Evolutionary conservation across 2,797 vertebrate genomes (phyloP).

Genomic region (Sebastes taczanowskii): DNA sequence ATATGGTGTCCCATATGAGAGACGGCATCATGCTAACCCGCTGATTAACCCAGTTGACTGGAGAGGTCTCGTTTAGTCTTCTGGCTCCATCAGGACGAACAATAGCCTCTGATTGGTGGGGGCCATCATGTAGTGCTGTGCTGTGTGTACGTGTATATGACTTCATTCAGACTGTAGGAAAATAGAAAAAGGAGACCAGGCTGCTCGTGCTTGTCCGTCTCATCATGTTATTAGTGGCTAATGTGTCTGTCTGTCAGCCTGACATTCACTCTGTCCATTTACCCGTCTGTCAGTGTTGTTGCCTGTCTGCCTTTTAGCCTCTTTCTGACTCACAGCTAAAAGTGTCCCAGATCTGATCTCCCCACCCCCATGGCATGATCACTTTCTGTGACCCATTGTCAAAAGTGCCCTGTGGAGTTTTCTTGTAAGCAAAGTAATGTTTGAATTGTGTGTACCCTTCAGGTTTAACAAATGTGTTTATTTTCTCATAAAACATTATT

Average conservation of each 20-base stretch:
- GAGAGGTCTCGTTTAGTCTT: constrained; percentile 50
- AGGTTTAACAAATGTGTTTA: too few relatives aligned
- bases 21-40: constrained; percentile 17
- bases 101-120: constrained; percentile 54
- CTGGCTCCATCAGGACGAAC: constrained; percentile 50
- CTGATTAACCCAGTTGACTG: constrained; percentile 63
- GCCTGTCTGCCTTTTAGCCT: too few relatives aligned
- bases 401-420: too few relatives aligned
- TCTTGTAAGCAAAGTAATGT: not conserved
- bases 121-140: not conserved
- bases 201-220: constrained; percentile 14
- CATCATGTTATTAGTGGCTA: not conserved
- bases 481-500: too few relatives aligned
- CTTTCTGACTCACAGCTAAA: not conserved
- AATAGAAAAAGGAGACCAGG: constrained; percentile 3
- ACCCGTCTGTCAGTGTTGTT: not conserved
- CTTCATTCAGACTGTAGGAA: constrained; percentile 32
- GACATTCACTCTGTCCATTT: not conserved
- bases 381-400: not conserved
- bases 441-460: not conserved
- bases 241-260: not conserved
- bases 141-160: constrained; percentile 2
- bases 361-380: not conserved
- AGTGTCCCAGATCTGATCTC: not conserved
- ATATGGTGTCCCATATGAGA: constrained; percentile 74